Conservation (phyloP, 2,113 vertebrate species). For the Carlito syrichta region DNA sequence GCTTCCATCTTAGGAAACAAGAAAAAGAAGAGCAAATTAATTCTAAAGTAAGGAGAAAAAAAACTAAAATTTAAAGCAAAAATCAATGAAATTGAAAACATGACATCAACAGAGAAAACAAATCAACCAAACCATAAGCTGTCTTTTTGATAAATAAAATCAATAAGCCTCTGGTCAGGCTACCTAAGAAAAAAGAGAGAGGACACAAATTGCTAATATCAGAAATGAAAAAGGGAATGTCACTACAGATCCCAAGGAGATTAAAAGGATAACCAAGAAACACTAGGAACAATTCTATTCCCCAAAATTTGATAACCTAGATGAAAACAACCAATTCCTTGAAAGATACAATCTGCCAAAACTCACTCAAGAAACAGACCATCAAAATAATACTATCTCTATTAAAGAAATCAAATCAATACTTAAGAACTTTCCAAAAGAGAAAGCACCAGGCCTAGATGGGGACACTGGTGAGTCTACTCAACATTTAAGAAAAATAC, state of each 20-base stretch:
- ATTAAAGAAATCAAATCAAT: background rate
- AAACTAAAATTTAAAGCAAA: background rate
- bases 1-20: background rate
- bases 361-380: background rate
- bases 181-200: background rate
- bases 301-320: background rate
- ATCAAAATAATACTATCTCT: background rate
- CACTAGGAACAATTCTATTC: background rate
- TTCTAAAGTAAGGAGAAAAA: background rate
- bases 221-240: background rate
- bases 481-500: background rate
- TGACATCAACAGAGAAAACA: background rate
- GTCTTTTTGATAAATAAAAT: background rate
- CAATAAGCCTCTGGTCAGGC: background rate
- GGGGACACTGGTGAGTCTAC: background rate
- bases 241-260: background rate
- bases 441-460: background rate
- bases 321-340: background rate
- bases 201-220: background rate
- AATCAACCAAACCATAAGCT: background rate
- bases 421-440: background rate
- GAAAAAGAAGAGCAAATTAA: background rate
- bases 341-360: background rate
- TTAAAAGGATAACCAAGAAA: background rate
- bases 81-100: background rate